A percentile compares a stretch with the other conserved stretches of the same genome.
These are phyloP conservation scores for Nautilus pompilius DNA, from an alignment of 1,140 invertebrate species.

Conservation along the genomic window DNA sequence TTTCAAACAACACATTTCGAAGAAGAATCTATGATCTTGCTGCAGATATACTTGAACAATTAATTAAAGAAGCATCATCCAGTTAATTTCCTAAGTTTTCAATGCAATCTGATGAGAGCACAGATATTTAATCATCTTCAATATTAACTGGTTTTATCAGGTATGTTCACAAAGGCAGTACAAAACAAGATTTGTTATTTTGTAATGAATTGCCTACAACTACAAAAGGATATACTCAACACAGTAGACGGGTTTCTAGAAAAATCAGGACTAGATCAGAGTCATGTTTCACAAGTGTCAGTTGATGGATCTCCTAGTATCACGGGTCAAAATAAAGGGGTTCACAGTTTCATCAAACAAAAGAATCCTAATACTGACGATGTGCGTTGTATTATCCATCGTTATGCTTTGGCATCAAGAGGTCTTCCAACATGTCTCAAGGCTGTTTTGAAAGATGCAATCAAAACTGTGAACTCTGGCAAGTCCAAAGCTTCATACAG, in stretches of 20 bases:
- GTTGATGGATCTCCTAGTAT: not conserved
- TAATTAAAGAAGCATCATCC: too few relatives aligned
- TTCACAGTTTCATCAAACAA: not conserved
- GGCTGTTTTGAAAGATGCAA: not conserved
- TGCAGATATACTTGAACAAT: too few relatives aligned
- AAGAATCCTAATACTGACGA: not conserved
- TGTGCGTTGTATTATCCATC: not conserved
- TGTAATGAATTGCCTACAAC: not conserved
- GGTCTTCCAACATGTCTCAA: not conserved
- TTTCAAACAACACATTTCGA: too few relatives aligned
- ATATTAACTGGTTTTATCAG: too few relatives aligned
- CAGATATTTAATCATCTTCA: too few relatives aligned
- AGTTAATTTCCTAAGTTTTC: too few relatives aligned
- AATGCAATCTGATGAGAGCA: too few relatives aligned
- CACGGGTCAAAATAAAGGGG: not conserved
- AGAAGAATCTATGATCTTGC: too few relatives aligned
- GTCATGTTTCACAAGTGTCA: not conserved
- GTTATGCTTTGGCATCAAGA: not conserved
- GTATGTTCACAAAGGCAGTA: too few relatives aligned
- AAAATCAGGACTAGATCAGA: not conserved
- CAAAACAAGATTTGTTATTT: too few relatives aligned
- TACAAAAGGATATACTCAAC: not conserved
- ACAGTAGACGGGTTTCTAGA: not conserved
- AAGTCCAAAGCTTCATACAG: not conserved
- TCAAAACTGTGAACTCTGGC: not conserved